These are phyloP conservation scores for Archilochus colubris DNA, from an alignment of 2,113 vertebrate species.

Conservation along the genomic window DNA sequence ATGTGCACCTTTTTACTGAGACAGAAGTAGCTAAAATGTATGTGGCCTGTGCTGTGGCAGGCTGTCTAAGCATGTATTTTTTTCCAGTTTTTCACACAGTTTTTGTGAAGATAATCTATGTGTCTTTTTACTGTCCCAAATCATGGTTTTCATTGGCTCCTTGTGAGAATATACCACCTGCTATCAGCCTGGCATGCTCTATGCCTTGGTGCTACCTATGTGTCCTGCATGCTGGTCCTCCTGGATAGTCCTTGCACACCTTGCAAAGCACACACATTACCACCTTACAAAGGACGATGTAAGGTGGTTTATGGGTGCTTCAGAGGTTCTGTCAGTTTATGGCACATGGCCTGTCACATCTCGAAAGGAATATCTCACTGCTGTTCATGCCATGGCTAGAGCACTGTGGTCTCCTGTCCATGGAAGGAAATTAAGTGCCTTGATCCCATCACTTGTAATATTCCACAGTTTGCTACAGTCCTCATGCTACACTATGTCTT, in stretches of 20 bases:
- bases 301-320: not conserved
- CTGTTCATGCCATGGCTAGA: not conserved
- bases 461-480: not conserved
- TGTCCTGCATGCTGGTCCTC: not conserved
- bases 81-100: not conserved
- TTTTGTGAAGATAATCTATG: not conserved
- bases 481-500: not conserved
- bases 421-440: not conserved
- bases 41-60: not conserved
- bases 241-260: not conserved
- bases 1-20: not conserved
- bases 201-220: not conserved
- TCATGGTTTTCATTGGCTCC: rapidly evolving
- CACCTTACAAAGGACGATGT: not conserved
- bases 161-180: not conserved
- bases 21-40: not conserved
- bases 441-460: not conserved
- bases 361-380: not conserved
- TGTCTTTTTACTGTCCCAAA: not conserved
- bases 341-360: not conserved
- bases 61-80: not conserved
- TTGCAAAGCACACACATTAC: not conserved
- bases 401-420: not conserved
- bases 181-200: not conserved
- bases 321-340: not conserved